Evolutionary conservation across 1,140 invertebrate species (phyloP), one percentile per base, ranked within the genome.

Genomic region (Pygmarrhopalites habei): DNA sequence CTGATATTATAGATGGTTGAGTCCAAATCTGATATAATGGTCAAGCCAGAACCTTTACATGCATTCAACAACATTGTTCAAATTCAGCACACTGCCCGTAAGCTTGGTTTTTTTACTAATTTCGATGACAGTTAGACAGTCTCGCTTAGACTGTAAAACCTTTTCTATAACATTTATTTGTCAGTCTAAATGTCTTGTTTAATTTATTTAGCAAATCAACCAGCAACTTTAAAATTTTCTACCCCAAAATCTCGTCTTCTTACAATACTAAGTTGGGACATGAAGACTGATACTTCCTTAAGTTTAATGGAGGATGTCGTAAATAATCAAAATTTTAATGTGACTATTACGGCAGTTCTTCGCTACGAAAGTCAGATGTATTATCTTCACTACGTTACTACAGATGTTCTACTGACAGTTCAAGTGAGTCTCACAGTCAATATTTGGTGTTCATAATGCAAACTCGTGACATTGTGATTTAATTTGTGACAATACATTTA

Each of bases 31-130:
- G 49, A 52, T 19, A 15, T 67, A 26, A 2, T 30, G 26, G 32
- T 35, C 19, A 43, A 62, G n/a, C 57, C 47, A n/a, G 52, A 63
- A 35, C 56, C 57, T 17, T n/a, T 51, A n/a, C 19, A 53, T 53
- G 12, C 47, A 1, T 19, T 64, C 53, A 29, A 67, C 28, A 64
- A 64, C 75, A 74, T 66, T 30, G 41, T 66, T 17, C 58, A 60
- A 58, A 66, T 66, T 51, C 52, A 60, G 52, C 49, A 52, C n/a
- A 10, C 49, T 10, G 3, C 49, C 7, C 14, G 49, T 52, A 29
- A 52, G 49, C 28, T 4, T 7, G 12, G 7, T n/a, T n/a, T n/a
- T n/a, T n/a, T n/a, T n/a, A n/a, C n/a, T n/a, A n/a, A n/a, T n/a
- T n/a, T n/a, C n/a, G n/a, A n/a, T n/a, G n/a, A n/a, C n/a, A n/a